A percentile compares a stretch with the other conserved stretches of the same genome.
Evolutionary conservation across 2,888 invertebrate genomes (phyloP).

Genomic region (Bombyx huttoni): DNA sequence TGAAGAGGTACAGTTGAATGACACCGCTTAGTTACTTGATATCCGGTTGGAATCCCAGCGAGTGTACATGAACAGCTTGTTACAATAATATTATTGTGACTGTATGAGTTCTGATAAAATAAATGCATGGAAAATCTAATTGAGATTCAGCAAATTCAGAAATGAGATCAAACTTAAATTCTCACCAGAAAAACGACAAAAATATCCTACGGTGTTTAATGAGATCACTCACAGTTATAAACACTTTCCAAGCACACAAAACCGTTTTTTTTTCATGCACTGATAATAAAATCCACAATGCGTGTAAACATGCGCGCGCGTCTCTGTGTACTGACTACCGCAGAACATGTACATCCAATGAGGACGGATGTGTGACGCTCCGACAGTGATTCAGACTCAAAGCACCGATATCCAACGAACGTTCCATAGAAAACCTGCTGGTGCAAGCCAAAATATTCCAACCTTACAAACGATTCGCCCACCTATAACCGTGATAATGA

Average conservation of each 20-base stretch:
- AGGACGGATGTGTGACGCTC: constrained; percentile 37
- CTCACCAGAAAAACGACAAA: constrained; percentile 19
- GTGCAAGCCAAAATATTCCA: constrained; percentile 24
- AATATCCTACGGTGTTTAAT: constrained; percentile 17
- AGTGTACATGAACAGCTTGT: constrained; percentile 6
- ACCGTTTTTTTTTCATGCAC: constrained; percentile 48
- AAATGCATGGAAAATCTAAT: background rate
- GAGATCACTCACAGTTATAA: constrained; percentile 22
- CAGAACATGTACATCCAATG: constrained; percentile 18
- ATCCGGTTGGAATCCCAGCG: constrained; percentile 9
- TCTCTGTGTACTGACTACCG: constrained; percentile 28
- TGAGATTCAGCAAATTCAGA: background rate
- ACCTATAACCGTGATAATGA: constrained; percentile 23
- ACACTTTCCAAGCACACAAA: constrained; percentile 34
- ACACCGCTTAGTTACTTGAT: constrained; percentile 13
- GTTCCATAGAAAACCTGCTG: constrained; percentile 36
- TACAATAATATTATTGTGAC: background rate
- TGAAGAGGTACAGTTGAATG: constrained; percentile 16
- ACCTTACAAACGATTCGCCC: constrained; percentile 19
- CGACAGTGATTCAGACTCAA: constrained; percentile 34
- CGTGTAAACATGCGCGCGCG: constrained; percentile 55
- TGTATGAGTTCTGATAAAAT: background rate
- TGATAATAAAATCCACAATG: constrained; percentile 33
- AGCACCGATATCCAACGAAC: constrained; percentile 33
- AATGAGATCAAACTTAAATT: constrained; percentile 2